Conservation (phyloP, 2,888 invertebrate species). For the Andricus curvator region DNA sequence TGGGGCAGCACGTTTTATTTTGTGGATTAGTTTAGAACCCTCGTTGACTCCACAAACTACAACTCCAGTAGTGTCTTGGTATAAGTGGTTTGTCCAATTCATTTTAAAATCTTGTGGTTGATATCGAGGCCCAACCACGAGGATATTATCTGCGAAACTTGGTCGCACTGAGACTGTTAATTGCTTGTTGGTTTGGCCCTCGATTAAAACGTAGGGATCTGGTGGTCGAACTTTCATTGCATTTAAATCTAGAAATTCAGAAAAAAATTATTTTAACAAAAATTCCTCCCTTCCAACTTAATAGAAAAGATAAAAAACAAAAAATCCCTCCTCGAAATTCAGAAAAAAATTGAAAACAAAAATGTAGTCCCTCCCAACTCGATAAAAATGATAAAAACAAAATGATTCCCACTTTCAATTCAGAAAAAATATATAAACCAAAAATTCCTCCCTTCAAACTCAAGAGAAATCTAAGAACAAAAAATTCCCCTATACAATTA, state of each 20-base stretch:
- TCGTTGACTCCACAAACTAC: slow-evolving; percentile 87
- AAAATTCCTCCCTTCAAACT: too few species aligned
- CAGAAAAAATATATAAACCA: too few species aligned
- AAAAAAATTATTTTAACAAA: background rate
- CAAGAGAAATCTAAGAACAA: too few species aligned
- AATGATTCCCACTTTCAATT: too few species aligned
- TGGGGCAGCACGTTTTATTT: slow-evolving; percentile 82
- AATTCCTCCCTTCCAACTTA: too few species aligned
- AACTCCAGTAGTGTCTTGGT: slow-evolving; percentile 86
- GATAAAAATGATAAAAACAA: too few species aligned
- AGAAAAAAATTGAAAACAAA: too few species aligned
- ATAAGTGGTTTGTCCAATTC: slow-evolving; percentile 82
- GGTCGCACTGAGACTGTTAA: slow-evolving; percentile 81
- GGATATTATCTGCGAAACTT: slow-evolving; percentile 87
- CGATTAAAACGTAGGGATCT: slow-evolving; percentile 82
- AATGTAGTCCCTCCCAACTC: too few species aligned
- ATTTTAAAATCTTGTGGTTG: slow-evolving; percentile 84
- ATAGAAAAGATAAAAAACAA: too few species aligned
- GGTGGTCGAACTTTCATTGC: slow-evolving; percentile 83
- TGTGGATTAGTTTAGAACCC: slow-evolving; percentile 81
- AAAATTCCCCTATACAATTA: too few species aligned
- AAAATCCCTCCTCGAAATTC: too few species aligned
- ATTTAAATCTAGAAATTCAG: slow-evolving; percentile 83
- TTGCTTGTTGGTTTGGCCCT: slow-evolving; percentile 82
- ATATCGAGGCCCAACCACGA: slow-evolving; percentile 89